Conservation (phyloP, 2,113 vertebrate genomes). For the Lophura nycthemera region DNA sequence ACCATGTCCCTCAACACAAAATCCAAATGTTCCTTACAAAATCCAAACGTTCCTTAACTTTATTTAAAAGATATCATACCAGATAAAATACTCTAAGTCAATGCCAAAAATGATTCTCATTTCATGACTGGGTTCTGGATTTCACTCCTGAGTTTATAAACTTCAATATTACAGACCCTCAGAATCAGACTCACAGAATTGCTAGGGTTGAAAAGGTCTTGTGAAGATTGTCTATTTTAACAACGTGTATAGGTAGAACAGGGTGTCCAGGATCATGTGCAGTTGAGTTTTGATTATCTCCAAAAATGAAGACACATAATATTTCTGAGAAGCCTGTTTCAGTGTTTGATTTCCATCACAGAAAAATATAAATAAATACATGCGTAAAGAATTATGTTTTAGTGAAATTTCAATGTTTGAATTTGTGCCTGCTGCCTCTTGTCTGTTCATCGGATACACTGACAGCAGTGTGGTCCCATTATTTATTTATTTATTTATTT, state of each 20-base stretch:
- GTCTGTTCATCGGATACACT: neutral
- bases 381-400: neutral
- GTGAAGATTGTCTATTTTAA: neutral
- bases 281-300: too few relatives aligned
- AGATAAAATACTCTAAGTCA: neutral
- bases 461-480: neutral
- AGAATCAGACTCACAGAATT: neutral
- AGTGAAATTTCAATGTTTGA: neutral
- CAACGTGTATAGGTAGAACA: neutral
- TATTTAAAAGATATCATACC: neutral
- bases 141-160: neutral
- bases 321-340: neutral
- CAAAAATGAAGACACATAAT: too few relatives aligned
- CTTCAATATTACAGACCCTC: neutral
- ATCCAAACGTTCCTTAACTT: too few relatives aligned
- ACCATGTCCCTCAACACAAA: too few relatives aligned
- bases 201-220: neutral
- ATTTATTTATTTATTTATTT: neutral
- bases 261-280: neutral
- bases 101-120: neutral
- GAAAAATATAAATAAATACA: neutral
- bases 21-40: too few relatives aligned
- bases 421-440: neutral
- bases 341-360: rapidly evolving
- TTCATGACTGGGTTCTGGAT: neutral